phyloP scores from a whole-genome alignment of 2,113 vertebrate species.

The Anthoscopus minutus region DNA sequence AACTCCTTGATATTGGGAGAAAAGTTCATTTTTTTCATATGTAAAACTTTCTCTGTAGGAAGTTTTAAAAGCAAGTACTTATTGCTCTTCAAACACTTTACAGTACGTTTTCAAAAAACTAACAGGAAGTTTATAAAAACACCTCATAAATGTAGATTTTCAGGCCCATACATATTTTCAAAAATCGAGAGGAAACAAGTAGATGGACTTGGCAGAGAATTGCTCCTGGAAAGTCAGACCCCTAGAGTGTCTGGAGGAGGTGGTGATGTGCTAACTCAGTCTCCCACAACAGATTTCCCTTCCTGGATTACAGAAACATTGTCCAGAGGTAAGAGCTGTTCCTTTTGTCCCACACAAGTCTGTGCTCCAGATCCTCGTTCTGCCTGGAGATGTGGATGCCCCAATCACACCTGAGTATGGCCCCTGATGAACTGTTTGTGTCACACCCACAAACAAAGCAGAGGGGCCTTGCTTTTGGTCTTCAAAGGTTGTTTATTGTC shows the following conservation, averaged over 20 bases:
- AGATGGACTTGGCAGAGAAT: fast-evolving
- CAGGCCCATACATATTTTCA: not conserved
- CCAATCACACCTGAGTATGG: fast-evolving
- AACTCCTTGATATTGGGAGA: not conserved
- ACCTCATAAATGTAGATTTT: not conserved
- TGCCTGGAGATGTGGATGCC: not conserved
- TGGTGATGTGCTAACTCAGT: not conserved
- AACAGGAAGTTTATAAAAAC: not conserved
- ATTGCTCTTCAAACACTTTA: not conserved
- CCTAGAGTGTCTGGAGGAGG: not conserved
- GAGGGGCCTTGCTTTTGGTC: too few species aligned
- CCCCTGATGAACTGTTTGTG: too few species aligned
- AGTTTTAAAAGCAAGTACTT: not conserved
- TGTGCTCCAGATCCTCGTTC: not conserved
- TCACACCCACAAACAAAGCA: too few species aligned
- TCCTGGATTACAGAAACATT: not conserved
- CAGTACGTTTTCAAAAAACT: not conserved
- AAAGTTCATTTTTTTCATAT: not conserved
- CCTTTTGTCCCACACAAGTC: not conserved
- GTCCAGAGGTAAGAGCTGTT: not conserved
- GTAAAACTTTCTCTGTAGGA: not conserved
- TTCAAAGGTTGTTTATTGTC: too few species aligned
- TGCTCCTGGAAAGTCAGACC: fast-evolving
- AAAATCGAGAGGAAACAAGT: not conserved
- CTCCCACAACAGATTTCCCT: not conserved